phyloP scores from a whole-genome alignment of 1,140 invertebrate genomes.

The Wasmannia auropunctata region DNA sequence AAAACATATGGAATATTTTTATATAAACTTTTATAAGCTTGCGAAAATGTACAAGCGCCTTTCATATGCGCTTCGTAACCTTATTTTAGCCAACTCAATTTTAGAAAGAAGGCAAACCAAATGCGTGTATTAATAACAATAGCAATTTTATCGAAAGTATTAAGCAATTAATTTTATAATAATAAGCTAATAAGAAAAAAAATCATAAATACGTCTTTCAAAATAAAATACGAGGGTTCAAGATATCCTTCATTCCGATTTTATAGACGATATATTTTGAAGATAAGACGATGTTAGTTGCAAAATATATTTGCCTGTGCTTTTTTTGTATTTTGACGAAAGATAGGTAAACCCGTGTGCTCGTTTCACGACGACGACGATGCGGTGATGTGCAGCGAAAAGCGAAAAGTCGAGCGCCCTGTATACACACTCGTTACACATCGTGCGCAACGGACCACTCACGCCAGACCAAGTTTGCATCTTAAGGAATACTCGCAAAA shows the following conservation, averaged over 20 bases:
- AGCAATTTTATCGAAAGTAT: background rate
- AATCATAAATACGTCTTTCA: background rate
- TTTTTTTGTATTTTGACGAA: slow-evolving; percentile 35
- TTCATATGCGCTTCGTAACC: background rate
- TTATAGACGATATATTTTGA: slow-evolving; percentile 9
- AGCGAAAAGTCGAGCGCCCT: slow-evolving; percentile 42
- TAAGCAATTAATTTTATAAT: background rate
- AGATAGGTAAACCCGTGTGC: slow-evolving; percentile 7
- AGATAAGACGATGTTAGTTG: slow-evolving; percentile 17
- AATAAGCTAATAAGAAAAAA: too few relatives aligned
- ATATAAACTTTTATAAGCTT: slow-evolving; percentile 12
- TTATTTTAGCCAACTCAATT: background rate
- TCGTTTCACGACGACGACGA: slow-evolving; percentile 27
- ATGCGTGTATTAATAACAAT: background rate
- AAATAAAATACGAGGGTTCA: too few relatives aligned
- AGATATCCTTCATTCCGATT: too few relatives aligned
- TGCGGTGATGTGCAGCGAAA: background rate
- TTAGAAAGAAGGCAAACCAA: background rate
- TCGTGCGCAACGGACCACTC: background rate
- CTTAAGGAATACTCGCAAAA: slow-evolving; percentile 49
- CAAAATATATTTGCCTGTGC: slow-evolving; percentile 12
- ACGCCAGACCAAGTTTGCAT: slow-evolving; percentile 48
- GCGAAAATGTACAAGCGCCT: background rate
- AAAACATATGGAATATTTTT: slow-evolving; percentile 14
- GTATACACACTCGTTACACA: slow-evolving; percentile 49